phyloP scores from a whole-genome alignment of 2,113 vertebrate genomes.

The Heliornis fulica region DNA sequence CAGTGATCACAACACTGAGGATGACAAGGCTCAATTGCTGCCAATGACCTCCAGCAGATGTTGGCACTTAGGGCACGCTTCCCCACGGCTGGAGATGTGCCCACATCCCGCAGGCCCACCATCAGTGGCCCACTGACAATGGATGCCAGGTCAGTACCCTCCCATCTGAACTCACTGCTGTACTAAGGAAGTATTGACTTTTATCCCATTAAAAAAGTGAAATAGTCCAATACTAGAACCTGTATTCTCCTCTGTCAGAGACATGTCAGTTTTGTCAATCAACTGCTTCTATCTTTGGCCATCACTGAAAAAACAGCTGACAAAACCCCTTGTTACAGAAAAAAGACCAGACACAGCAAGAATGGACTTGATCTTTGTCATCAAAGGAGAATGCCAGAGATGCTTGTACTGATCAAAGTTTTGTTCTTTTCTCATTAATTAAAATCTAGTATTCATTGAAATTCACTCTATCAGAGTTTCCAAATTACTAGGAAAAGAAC shows the following conservation, averaged over 20 bases:
- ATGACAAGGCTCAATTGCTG: not conserved
- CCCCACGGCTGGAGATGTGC: rapidly evolving
- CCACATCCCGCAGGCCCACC: not conserved
- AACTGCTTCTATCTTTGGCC: not conserved
- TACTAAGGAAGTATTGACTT: not conserved
- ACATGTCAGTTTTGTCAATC: not conserved
- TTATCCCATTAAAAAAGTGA: not conserved
- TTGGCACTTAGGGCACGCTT: not conserved
- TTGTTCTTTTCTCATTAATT: not conserved
- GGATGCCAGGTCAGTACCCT: not conserved
- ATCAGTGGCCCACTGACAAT: not conserved
- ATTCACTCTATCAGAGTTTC: not conserved
- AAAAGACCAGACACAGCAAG: not conserved
- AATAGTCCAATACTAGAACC: not conserved
- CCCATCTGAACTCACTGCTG: not conserved
- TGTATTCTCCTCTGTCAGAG: not conserved
- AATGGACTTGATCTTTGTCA: not conserved
- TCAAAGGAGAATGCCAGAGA: not conserved
- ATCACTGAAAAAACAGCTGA: not conserved
- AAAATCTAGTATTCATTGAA: not conserved
- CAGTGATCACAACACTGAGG: not conserved
- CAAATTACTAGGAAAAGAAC: not conserved
- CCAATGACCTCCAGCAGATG: not conserved
- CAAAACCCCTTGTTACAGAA: not conserved
- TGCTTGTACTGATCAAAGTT: not conserved